These are phyloP conservation scores for Meghimatium bilineatum DNA, from an alignment of 2,888 invertebrate species.

Conservation along the genomic window DNA sequence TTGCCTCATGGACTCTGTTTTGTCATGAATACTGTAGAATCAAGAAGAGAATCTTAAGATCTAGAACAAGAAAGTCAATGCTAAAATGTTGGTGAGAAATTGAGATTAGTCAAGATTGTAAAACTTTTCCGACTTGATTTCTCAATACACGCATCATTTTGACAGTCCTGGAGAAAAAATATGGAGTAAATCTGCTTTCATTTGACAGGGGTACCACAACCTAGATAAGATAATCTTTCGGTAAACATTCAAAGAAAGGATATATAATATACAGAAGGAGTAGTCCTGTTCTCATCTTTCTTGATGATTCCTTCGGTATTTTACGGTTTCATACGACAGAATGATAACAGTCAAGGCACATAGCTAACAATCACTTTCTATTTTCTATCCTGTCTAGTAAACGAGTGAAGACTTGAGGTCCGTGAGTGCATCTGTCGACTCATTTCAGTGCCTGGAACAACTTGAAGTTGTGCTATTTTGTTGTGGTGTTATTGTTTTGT, in stretches of 20 bases:
- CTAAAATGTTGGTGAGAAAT: no score
- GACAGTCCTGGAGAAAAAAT: background rate
- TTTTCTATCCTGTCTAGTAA: conserved; percentile 18
- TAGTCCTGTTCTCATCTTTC: conserved; percentile 22
- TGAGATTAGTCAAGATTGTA: background rate
- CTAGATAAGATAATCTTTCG: background rate
- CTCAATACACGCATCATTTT: background rate
- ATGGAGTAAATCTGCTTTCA: background rate
- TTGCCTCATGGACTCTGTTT: background rate
- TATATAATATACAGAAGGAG: background rate
- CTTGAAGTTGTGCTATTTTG: background rate
- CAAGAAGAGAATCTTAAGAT: no score
- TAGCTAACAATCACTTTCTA: conserved; percentile 38
- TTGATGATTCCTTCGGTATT: conserved; percentile 28
- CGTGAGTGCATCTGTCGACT: conserved; percentile 27
- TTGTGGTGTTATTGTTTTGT: background rate
- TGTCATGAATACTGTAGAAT: background rate
- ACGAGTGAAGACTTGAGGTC: background rate
- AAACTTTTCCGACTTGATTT: background rate
- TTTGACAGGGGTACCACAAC: background rate
- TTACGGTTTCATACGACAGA: conserved; percentile 36
- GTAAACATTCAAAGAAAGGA: background rate
- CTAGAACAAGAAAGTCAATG: background rate
- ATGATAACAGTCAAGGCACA: conserved; percentile 29
- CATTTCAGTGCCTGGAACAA: background rate